Conservation (phyloP, 1,140 invertebrate species). For the Halesus radiatus region DNA sequence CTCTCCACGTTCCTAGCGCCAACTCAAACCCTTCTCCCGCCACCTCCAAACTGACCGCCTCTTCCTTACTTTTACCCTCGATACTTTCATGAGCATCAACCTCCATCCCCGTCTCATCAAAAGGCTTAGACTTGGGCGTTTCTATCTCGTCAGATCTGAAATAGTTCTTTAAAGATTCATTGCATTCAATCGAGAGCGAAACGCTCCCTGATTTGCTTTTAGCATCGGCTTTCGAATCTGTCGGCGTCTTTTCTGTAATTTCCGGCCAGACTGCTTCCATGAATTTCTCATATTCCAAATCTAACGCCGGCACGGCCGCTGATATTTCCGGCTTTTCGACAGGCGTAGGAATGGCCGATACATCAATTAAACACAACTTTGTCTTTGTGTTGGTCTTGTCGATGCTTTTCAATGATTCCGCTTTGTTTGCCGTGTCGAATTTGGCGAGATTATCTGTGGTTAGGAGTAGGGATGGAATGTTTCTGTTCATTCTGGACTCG, state of each 20-base stretch:
- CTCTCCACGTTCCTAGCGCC: neutral
- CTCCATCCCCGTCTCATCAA: too few species aligned
- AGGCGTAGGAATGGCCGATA: slow-evolving; percentile 24
- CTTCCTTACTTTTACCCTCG: neutral
- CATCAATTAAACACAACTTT: slow-evolving; percentile 14
- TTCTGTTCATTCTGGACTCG: neutral
- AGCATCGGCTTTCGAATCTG: neutral
- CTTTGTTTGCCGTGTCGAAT: slow-evolving; percentile 19
- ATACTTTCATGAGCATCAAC: neutral
- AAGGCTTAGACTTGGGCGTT: too few species aligned
- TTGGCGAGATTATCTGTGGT: slow-evolving; percentile 28
- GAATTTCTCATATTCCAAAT: slow-evolving; percentile 56
- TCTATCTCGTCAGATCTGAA: neutral
- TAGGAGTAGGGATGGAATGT: neutral
- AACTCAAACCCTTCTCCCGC: neutral
- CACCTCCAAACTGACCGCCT: neutral
- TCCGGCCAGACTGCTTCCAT: slow-evolving; percentile 55
- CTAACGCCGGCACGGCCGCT: slow-evolving; percentile 15
- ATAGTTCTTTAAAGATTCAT: neutral
- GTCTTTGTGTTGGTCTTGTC: neutral
- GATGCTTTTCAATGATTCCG: neutral
- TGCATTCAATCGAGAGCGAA: neutral
- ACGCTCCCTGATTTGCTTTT: neutral
- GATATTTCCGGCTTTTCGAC: neutral
- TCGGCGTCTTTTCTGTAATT: slow-evolving; percentile 4